Percentiles rank a stretch among this genome's conserved stretches.
Conservation (phyloP, 2,797 vertebrate genomes). For the Syncerus caffer region DNA sequence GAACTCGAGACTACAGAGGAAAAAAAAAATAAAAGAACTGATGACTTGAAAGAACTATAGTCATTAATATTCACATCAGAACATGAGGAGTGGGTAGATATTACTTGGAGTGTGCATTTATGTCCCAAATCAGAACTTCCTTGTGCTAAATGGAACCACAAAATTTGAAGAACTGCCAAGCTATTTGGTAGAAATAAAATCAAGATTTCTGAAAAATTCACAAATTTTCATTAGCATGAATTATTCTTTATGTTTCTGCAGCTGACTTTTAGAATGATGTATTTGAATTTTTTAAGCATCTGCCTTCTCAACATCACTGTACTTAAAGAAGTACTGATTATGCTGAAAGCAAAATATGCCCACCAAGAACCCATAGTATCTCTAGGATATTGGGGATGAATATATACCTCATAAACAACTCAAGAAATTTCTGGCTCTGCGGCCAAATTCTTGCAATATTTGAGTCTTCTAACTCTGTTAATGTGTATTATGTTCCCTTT, state of each 20-base stretch:
- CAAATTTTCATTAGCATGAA: conserved; percentile 54
- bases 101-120: conserved; percentile 26
- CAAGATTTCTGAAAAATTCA: conserved; percentile 53
- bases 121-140: conserved; percentile 10
- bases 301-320: conserved; percentile 28
- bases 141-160: conserved; percentile 50
- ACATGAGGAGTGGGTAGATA: background rate
- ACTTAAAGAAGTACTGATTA: conserved; percentile 34
- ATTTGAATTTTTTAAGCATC: conserved; percentile 56
- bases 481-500: background rate
- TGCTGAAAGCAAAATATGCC: conserved; percentile 35
- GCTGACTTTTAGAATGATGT: conserved; percentile 50
- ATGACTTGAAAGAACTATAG: background rate
- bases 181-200: conserved; percentile 59
- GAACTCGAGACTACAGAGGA: background rate
- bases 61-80: conserved; percentile 47
- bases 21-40: background rate
- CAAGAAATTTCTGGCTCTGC: background rate
- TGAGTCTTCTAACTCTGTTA: background rate
- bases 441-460: conserved; percentile 23
- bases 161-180: conserved; percentile 34
- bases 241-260: conserved; percentile 54
- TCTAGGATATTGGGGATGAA: background rate
- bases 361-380: background rate
- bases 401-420: background rate